Evolutionary conservation across 35 echinoderm and acorn worm genomes (phyloP), one percentile per base, ranked within the genome.

Genomic region (Apostichopus californicus): DNA sequence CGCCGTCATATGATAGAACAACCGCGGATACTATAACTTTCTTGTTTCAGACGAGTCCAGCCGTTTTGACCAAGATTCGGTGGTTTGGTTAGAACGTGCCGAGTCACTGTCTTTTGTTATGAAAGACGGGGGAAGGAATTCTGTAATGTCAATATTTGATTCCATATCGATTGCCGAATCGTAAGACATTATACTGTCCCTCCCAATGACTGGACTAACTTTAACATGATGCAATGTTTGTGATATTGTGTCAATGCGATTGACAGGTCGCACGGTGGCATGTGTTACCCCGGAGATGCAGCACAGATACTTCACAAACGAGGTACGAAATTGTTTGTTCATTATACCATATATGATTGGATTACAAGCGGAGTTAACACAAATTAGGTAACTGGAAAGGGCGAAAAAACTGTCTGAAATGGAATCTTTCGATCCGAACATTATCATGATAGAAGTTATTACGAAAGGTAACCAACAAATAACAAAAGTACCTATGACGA

Each of bases 401-500:
- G 87, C 68, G 25, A 87, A 97, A 18, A 95, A 18, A 18, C 64
- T 56, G 17, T 93, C 87, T 0, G 96, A 90, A 1, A 93, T 54
- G 21, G 26, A 11, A 21, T 88, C 73, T 14, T 83, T 53, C 12
- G 53, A 21, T 83, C 34, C 73, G 15, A 14, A 75, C 14, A 79
- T 78, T 56, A 92, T 58, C 25, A 86, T 79, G 1, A 92, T 7
- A 56, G 93, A 77, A 13, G 81, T 93, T 9, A 93, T 75, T 0
- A 87, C 83, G 72, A 95, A 94, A 54, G 96, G 96, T 34, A 88
- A 15, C 96, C 96, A 97, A 61, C 93, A 97, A 9, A 93, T 7
- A 9, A 95, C n/a, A 88, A 95, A 97, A 2, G 93, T 93, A 11
- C 93, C 96, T 1, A 97, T 97, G 14, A 97, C 96, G 18, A 95